Evolutionary conservation across 1,140 invertebrate genomes (phyloP).

Genomic region (Anthonomus grandis): DNA sequence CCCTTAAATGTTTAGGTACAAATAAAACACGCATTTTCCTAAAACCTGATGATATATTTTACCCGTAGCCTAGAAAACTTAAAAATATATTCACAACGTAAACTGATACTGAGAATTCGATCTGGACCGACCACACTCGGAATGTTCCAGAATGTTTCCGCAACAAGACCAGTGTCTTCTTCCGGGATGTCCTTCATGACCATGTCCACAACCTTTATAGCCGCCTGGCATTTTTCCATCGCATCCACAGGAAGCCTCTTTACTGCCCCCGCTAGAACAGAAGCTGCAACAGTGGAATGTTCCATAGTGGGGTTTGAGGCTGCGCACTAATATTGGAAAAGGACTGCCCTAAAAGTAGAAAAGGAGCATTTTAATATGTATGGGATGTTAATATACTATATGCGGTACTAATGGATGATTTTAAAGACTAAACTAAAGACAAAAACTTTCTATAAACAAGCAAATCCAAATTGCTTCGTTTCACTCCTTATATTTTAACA

Average conservation of each 20-base stretch:
- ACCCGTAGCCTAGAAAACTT: not conserved
- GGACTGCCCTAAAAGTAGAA: constrained; percentile 55
- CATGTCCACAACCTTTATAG: constrained; percentile 76
- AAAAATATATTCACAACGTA: constrained; percentile 49
- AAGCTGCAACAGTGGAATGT: constrained; percentile 79
- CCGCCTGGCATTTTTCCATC: constrained; percentile 69
- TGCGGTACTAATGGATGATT: too few species aligned
- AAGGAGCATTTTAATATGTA: too few species aligned
- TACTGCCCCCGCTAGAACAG: constrained; percentile 71
- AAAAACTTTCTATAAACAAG: too few species aligned
- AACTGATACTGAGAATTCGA: constrained; percentile 54
- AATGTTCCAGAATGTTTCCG: constrained; percentile 59
- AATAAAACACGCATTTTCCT: not conserved
- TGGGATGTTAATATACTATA: too few species aligned
- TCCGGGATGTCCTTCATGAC: constrained; percentile 72
- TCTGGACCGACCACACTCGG: constrained; percentile 50
- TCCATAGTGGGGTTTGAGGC: constrained; percentile 60
- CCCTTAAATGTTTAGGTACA: too few species aligned
- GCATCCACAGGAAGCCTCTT: constrained; percentile 66
- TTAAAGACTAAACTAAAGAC: too few species aligned
- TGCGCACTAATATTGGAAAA: constrained; percentile 56
- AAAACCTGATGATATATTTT: too few species aligned
- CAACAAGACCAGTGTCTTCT: constrained; percentile 79
- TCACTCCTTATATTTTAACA: too few species aligned
- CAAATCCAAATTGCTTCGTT: too few species aligned